Base-by-base conservation (phyloP, 2,888 invertebrate genomes). In the Callinectes sapidus region DNA sequence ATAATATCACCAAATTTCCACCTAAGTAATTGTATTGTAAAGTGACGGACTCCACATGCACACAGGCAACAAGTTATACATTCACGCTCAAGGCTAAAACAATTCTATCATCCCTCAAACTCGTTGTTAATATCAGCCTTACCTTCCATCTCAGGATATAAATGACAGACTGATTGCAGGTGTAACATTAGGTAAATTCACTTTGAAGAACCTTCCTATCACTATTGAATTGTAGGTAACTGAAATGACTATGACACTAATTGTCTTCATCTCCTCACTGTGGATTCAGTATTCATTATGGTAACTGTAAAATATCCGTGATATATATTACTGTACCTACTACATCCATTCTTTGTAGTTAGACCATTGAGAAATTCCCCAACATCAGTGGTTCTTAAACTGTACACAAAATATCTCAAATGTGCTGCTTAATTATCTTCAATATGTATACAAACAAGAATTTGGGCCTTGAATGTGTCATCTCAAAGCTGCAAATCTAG, bases 31-130 rank as follows among this genome's bases (percentile, higher is more conserved):
- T 81, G 35, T 16, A 35, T 81, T 81, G 14, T 28, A 71, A 61
- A 23, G 71, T 71, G 71, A n/a, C n/a, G n/a, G n/a, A 28, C 71
- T 48, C 48, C 35, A 81, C 81, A 81, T 16, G n/a, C 71, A 81
- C 32, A 81, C 81, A 35, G 35, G 35, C 81, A 81, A 81, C 81
- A 81, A 35, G 35, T 32, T 81, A 81, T 35, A 35, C 81, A 81
- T 35, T 81, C 35, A 81, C 81, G 35, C 81, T 32, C 32, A 71
- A 10, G 81, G 35, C 35, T 81, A 81, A 81, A 81, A 71, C 71
- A 71, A 81, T 35, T 81, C 35, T 81, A 35, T 81, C 6, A 35
- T 13, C 35, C 3, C 81, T 16, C 35, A 35, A n/a, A 32, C 81
- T 81, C 81, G 16, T 81, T 81, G 81, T 81, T 6, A 14, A 16